These are phyloP conservation scores for Cephus runcator DNA, from an alignment of 2,888 invertebrate species.

Conservation along the genomic window DNA sequence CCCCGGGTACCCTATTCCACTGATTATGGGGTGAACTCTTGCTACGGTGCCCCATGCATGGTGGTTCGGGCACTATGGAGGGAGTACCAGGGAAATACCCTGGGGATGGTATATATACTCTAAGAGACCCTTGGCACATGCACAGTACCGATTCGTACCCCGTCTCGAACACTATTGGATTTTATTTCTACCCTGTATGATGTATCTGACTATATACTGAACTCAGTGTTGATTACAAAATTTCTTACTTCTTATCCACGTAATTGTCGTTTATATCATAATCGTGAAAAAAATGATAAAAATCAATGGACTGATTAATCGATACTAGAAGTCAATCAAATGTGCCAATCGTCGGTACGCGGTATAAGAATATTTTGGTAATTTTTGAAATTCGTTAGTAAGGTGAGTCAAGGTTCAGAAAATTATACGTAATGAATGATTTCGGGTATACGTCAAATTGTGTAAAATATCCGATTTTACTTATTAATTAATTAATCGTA, in stretches of 20 bases:
- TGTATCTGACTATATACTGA: not conserved
- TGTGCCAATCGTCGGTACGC: not conserved
- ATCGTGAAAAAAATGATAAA: not conserved
- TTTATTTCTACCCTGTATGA: not conserved
- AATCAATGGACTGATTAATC: not conserved
- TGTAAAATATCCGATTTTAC: not conserved
- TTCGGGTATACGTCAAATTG: not conserved
- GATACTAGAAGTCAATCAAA: not conserved
- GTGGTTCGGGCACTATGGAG: constrained; percentile 40
- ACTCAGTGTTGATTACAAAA: not conserved
- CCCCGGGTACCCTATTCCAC: constrained; percentile 26
- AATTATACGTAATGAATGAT: not conserved
- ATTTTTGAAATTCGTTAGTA: not conserved
- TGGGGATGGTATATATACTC: constrained; percentile 58
- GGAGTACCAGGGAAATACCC: constrained; percentile 48
- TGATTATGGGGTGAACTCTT: constrained; percentile 58
- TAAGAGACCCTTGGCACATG: constrained; percentile 51
- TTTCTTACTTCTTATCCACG: not conserved
- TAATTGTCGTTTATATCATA: not conserved
- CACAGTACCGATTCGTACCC: constrained; percentile 60
- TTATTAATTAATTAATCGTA: not conserved
- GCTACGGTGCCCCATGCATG: constrained; percentile 53
- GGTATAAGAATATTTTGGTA: not conserved
- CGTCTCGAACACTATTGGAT: constrained; percentile 34
- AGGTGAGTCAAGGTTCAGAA: not conserved